These are phyloP conservation scores for Agonopterix subpropinquella DNA, from an alignment of 2,888 invertebrate genomes.

Conservation along the genomic window DNA sequence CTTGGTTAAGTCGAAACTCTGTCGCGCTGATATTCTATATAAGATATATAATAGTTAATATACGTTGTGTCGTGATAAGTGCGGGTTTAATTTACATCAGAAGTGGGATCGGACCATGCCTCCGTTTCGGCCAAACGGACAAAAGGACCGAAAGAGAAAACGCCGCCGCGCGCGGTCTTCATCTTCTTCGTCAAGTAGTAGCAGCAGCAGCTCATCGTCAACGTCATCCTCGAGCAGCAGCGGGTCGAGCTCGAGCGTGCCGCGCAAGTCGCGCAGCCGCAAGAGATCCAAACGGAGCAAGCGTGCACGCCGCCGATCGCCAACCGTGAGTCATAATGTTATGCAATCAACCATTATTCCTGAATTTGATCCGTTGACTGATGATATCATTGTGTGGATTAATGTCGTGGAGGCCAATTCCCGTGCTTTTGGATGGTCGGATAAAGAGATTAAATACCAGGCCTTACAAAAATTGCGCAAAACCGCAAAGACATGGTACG, in stretches of 20 bases:
- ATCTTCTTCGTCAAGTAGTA: not conserved
- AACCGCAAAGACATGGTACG: slow-evolving; percentile 21
- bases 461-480: slow-evolving; percentile 19
- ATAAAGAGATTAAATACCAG: slow-evolving; percentile 16
- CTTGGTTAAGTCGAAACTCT: no score
- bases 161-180: not conserved
- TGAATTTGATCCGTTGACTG: slow-evolving; percentile 15
- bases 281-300: not conserved
- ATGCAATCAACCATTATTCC: slow-evolving; percentile 15
- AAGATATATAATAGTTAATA: no score
- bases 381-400: slow-evolving; percentile 17
- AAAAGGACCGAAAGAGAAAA: not conserved
- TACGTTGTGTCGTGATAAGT: not conserved
- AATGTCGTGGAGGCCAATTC: slow-evolving; percentile 22
- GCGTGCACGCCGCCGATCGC: not conserved
- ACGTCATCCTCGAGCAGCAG: not conserved
- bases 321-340: slow-evolving; percentile 11
- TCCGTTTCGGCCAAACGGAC: not conserved
- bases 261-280: not conserved
- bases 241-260: not conserved
- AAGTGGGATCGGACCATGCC: not conserved
- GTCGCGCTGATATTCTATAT: no score
- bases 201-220: not conserved
- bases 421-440: slow-evolving; percentile 19
- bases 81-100: not conserved